A percentile compares a stretch with the other conserved stretches of the same genome.
Conservation (phyloP, 2,113 vertebrate genomes). For the Pachypanchax playfairii region DNA sequence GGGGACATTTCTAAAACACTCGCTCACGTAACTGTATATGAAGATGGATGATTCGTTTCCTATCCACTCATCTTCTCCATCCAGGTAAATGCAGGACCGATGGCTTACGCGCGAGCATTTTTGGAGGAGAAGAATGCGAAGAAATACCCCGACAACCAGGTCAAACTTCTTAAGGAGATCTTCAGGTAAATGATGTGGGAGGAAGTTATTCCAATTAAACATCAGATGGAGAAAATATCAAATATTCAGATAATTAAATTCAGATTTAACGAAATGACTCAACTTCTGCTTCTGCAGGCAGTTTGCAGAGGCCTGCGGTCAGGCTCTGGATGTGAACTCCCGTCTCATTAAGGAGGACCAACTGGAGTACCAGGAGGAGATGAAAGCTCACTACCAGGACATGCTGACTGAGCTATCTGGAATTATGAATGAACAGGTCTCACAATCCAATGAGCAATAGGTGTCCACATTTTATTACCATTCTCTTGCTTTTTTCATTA, state of each 20-base stretch:
- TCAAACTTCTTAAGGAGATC: slow-evolving; percentile 96
- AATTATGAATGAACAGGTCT: slow-evolving; percentile 97
- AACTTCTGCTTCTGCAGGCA: slow-evolving; percentile 78
- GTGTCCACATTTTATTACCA: not conserved
- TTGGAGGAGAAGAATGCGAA: slow-evolving; percentile 97
- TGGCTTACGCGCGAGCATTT: slow-evolving; percentile 97
- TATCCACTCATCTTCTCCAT: slow-evolving; percentile 1
- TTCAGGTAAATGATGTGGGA: slow-evolving; percentile 85
- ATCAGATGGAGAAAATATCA: too few species aligned
- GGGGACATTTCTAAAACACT: not conserved
- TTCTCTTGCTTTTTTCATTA: not conserved
- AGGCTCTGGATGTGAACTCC: slow-evolving; percentile 94
- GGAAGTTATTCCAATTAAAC: not conserved
- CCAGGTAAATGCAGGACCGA: slow-evolving; percentile 96
- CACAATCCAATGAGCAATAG: slow-evolving; percentile 30
- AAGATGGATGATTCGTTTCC: not conserved
- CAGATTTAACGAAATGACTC: not conserved
- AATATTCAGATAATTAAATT: too few species aligned
- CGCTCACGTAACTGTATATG: not conserved
- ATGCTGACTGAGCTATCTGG: slow-evolving; percentile 92
- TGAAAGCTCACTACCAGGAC: slow-evolving; percentile 95
- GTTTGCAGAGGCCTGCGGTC: slow-evolving; percentile 96
- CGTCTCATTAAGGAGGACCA: slow-evolving; percentile 98
- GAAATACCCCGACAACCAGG: slow-evolving; percentile 98
- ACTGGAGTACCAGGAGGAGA: slow-evolving; percentile 97